A percentile compares a stretch with the other conserved stretches of the same genome.
Conservation (phyloP, 2,113 vertebrate species). For the Dasyurus viverrinus region DNA sequence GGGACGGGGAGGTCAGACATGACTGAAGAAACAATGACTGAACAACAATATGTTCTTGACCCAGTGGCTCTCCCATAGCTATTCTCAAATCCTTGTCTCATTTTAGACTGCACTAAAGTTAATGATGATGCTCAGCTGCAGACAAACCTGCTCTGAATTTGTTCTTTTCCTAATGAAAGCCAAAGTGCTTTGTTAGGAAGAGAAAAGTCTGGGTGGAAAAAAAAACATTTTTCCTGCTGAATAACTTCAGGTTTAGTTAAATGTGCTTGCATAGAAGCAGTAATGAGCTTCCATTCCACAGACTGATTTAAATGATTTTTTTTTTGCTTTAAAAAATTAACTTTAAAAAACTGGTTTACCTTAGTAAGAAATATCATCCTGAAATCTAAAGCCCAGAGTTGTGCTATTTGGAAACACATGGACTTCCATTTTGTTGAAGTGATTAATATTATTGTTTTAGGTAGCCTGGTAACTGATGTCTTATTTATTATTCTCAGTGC, state of each 20-base stretch:
- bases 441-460: slow-evolving; percentile 42
- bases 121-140: neutral
- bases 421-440: slow-evolving; percentile 57
- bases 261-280: neutral
- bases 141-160: neutral
- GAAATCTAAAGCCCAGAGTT: neutral
- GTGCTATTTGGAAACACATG: slow-evolving; percentile 57
- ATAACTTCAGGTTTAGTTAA: neutral
- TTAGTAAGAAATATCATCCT: neutral
- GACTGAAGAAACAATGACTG: too few relatives aligned
- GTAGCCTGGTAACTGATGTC: slow-evolving; percentile 47
- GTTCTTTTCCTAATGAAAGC: neutral
- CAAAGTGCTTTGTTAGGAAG: neutral
- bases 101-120: neutral
- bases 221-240: neutral
- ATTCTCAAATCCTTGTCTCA: neutral
- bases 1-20: neutral
- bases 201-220: neutral
- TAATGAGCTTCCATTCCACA: neutral
- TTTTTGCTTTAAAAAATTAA: slow-evolving; percentile 2
- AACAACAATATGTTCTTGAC: neutral
- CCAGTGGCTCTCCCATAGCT: neutral
- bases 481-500: slow-evolving; percentile 57
- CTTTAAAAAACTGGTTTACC: neutral
- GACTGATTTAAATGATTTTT: neutral